These are phyloP conservation scores for Thermophis baileyi DNA, from an alignment of 2,113 vertebrate genomes.

Conservation along the genomic window DNA sequence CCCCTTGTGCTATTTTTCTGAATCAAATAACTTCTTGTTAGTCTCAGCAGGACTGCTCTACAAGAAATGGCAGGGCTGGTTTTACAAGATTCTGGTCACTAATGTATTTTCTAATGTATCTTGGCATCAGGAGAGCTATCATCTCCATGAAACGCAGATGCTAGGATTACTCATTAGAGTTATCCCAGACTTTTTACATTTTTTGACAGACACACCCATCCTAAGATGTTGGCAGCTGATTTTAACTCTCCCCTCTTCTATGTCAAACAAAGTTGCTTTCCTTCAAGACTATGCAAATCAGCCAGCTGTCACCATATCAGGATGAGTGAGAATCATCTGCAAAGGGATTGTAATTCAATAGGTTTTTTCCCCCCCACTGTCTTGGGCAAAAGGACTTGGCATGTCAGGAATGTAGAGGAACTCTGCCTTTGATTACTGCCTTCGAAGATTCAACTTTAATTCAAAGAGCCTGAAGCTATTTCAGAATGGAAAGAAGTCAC, in stretches of 20 bases:
- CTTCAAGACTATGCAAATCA: slow-evolving; percentile 33
- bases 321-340: slow-evolving; percentile 24
- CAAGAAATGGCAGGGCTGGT: neutral
- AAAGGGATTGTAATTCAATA: slow-evolving; percentile 40
- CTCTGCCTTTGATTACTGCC: neutral
- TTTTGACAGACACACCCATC: neutral
- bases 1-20: neutral
- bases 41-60: neutral
- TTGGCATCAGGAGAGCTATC: neutral
- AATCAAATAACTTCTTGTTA: neutral
- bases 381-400: slow-evolving; percentile 34
- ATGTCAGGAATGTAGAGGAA: neutral
- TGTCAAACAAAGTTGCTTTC: slow-evolving; percentile 2
- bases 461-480: slow-evolving; percentile 13
- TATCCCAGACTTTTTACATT: neutral
- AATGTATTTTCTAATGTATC: neutral
- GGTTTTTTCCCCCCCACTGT: neutral
- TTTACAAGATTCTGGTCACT: neutral
- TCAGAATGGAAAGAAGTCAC: slow-evolving; percentile 14
- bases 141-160: neutral
- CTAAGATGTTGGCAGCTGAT: rapidly evolving
- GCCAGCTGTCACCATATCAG: slow-evolving; percentile 22
- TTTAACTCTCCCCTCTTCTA: neutral
- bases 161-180: rapidly evolving
- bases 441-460: neutral